A percentile compares a stretch with the other conserved stretches of the same genome.
Evolutionary conservation across 2,113 vertebrate species (phyloP).

Genomic region (Recurvirostra avosetta): DNA sequence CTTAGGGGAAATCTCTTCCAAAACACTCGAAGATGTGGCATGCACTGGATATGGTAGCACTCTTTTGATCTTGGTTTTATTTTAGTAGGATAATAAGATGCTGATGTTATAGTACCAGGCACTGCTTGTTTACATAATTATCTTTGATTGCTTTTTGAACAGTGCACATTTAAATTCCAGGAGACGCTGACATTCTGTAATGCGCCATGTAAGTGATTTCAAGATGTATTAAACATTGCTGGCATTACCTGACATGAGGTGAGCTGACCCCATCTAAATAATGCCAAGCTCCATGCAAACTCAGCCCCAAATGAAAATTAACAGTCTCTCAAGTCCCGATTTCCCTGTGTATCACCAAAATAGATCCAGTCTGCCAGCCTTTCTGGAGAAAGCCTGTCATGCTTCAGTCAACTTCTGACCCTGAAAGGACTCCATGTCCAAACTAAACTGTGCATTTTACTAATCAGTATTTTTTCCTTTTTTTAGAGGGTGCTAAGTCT

Average conservation of each 20-base stretch:
- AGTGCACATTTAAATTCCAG: constrained; percentile 24
- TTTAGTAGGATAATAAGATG: constrained; percentile 39
- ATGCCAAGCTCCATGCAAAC: background rate
- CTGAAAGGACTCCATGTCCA: background rate
- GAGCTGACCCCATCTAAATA: background rate
- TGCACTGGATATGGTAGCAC: background rate
- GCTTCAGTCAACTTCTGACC: background rate
- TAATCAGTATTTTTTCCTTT: background rate
- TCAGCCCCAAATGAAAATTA: background rate
- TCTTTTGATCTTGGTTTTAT: constrained; percentile 41
- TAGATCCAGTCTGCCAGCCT: background rate
- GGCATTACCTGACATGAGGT: background rate
- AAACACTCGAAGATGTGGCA: constrained; percentile 28
- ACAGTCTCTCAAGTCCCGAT: background rate
- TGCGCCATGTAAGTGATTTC: background rate
- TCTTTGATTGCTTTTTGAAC: constrained; percentile 39
- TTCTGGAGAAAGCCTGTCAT: background rate
- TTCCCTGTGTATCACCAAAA: background rate
- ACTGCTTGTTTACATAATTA: constrained; percentile 52
- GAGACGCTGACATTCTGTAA: background rate
- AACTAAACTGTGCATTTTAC: background rate
- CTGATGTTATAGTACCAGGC: constrained; percentile 28
- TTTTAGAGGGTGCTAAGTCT: background rate
- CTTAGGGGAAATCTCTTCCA: constrained; percentile 10
- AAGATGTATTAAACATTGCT: background rate